Conservation (phyloP, 2,797 vertebrate species). For the Delichon dasypus region DNA sequence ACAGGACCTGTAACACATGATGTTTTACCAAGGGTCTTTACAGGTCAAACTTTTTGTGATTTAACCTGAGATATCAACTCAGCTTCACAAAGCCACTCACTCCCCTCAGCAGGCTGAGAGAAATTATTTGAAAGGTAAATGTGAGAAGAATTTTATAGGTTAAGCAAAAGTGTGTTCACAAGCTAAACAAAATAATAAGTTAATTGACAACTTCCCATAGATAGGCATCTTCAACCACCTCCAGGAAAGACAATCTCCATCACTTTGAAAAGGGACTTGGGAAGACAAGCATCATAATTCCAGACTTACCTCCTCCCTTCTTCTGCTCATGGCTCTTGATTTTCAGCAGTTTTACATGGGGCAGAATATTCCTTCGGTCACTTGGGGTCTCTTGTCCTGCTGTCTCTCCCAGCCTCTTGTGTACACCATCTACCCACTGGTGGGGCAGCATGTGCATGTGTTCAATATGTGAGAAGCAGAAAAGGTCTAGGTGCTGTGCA, state of each 20-base stretch:
- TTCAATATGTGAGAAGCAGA: neutral
- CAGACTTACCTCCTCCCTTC: neutral
- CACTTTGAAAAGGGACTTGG: fast-evolving
- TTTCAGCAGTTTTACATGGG: neutral
- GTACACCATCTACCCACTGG: fast-evolving
- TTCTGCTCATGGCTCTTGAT: neutral
- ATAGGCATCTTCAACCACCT: neutral
- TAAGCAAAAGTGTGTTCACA: fast-evolving
- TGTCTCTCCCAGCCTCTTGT: neutral
- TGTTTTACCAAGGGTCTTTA: neutral
- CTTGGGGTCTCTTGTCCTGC: too few relatives aligned
- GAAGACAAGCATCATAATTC: neutral
- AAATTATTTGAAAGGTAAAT: neutral
- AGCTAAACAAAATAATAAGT: neutral
- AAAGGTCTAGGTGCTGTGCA: neutral
- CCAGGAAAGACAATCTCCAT: neutral
- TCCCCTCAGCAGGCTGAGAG: neutral
- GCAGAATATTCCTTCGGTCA: neutral
- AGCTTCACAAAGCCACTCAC: neutral
- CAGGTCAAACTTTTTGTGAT: neutral
- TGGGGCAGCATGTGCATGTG: too few relatives aligned
- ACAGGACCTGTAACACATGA: neutral
- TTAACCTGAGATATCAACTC: neutral
- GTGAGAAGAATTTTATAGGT: neutral
- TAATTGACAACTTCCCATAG: fast-evolving